Evolutionary conservation across 2,797 vertebrate species (phyloP).

Genomic region (Ataeniobius toweri): DNA sequence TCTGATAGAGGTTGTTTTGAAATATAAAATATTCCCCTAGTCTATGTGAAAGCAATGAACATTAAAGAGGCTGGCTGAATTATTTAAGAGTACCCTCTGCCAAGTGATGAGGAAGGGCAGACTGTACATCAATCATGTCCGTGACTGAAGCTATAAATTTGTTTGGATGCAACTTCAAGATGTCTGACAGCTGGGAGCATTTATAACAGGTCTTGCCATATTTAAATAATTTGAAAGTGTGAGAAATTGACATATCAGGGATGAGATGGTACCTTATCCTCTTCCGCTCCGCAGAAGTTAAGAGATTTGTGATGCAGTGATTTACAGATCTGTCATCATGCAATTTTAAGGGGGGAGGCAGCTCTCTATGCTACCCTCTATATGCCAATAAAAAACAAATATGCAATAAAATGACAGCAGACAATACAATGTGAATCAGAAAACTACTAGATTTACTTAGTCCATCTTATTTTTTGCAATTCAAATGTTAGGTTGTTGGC

Average conservation of each 20-base stretch:
- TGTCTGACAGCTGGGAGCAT: constrained; percentile 46
- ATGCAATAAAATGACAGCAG: constrained; percentile 1
- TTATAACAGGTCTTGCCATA: constrained; percentile 55
- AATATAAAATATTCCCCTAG: constrained; percentile 32
- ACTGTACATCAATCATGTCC: constrained; percentile 56
- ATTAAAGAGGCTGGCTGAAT: constrained; percentile 60
- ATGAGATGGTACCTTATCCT: constrained; percentile 67
- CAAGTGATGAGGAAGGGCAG: constrained; percentile 43
- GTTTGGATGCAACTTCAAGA: constrained; percentile 40
- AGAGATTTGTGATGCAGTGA: constrained; percentile 68
- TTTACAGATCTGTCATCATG: constrained; percentile 54
- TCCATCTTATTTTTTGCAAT: not conserved
- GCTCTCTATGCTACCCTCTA: constrained; percentile 6
- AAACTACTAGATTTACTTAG: not conserved
- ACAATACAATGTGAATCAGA: not conserved
- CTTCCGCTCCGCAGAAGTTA: constrained; percentile 49
- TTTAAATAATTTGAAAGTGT: constrained; percentile 49
- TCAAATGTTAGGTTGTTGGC: not conserved
- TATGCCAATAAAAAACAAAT: constrained; percentile 21
- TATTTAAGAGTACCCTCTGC: constrained; percentile 56
- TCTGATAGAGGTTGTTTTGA: constrained; percentile 25
- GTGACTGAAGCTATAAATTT: constrained; percentile 39
- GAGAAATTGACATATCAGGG: constrained; percentile 68
- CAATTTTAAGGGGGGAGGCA: constrained; percentile 38
- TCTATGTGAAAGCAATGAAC: constrained; percentile 53